phyloP scores from a whole-genome alignment of 2,113 vertebrate genomes.

The Poeciliopsis occidentalis region DNA sequence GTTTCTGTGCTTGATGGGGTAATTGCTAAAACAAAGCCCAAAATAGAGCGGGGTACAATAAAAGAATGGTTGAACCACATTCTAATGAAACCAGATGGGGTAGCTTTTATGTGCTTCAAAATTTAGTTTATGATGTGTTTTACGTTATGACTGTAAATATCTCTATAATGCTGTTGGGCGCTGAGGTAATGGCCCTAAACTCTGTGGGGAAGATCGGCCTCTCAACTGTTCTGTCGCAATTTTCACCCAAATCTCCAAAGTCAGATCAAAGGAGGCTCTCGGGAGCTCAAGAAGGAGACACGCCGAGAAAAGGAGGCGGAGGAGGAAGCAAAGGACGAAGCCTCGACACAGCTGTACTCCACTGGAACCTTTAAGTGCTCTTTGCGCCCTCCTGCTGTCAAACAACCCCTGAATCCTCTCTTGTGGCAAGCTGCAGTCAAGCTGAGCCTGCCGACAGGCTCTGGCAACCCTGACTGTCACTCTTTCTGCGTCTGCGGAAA shows the following conservation, averaged over 20 bases:
- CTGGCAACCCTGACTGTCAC: slow-evolving; percentile 58
- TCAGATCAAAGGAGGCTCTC: slow-evolving; percentile 26
- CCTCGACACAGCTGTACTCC: slow-evolving; percentile 12
- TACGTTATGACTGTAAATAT: slow-evolving; percentile 69
- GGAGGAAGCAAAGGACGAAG: slow-evolving; percentile 20
- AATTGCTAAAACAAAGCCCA: slow-evolving; percentile 45
- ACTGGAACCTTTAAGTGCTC: slow-evolving; percentile 15
- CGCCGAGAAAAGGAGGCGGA: neutral
- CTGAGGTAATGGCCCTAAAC: slow-evolving; percentile 70
- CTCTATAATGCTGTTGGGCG: slow-evolving; percentile 67
- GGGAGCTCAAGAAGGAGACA: slow-evolving; percentile 12
- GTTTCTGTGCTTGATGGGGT: slow-evolving; percentile 38
- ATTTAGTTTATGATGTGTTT: slow-evolving; percentile 66
- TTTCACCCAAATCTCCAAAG: slow-evolving; percentile 8
- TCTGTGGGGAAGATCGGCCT: slow-evolving; percentile 48
- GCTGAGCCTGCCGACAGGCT: slow-evolving; percentile 39
- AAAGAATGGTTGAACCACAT: slow-evolving; percentile 64
- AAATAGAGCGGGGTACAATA: slow-evolving; percentile 60
- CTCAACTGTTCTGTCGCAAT: slow-evolving; percentile 32
- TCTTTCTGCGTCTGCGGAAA: slow-evolving; percentile 60
- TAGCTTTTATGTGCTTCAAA: slow-evolving; percentile 69
- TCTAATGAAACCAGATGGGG: slow-evolving; percentile 64
- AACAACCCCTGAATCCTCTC: slow-evolving; percentile 37
- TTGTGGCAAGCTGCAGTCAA: slow-evolving; percentile 34
- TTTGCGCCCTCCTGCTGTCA: slow-evolving; percentile 45